Base-by-base conservation (phyloP, 2,113 vertebrate species). In the Crotalus tigris region DNA sequence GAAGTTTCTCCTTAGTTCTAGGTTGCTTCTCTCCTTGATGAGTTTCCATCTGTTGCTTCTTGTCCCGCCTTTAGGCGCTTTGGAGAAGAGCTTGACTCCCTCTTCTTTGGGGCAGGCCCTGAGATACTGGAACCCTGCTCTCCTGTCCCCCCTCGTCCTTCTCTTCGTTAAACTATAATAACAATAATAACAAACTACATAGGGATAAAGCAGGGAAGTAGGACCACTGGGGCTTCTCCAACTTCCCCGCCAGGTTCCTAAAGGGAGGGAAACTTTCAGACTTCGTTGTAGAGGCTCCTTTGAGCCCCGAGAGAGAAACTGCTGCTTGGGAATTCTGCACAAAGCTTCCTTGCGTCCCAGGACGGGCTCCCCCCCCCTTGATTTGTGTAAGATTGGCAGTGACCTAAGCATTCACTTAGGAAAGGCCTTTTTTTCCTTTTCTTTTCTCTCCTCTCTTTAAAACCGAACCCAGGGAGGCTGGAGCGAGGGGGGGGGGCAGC, bases 11-110 rank as follows among this genome's bases (percentile, higher is more conserved):
- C 44, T 44, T 44, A 44, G 44, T 44, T 44, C 44, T 2, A 44
- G 44, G 44, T 44, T 44, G 44, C 44, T 44, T 44, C 44, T 44
- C 44, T 44, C 44, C 44, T 44, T 3, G 44, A 4, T 44, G 0
- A 44, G 44, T 44, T 44, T 44, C 44, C 44, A 44, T 44, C 44
- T 0, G 44, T 44, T 44, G 44, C 44, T 44, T 44, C 44, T 44
- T 0, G 0, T 44, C 44, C 44, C 0, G 44, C 44, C 44, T 44
- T 44, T 0, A 44, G 44, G 44, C 44, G 3, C 44, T 44, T 44
- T 44, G 44, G 44, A 44, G 44, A 44, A 44, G 3, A 44, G 44
- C 44, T 44, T 44, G 44, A 44, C 44, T 44, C 44, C 44, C 44
- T 44, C 44, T 44, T 44, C 44, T 44, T 44, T 44, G 44, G 44